Evolutionary conservation across 1,140 invertebrate genomes (phyloP), one percentile per base, ranked within the genome.

Genomic region (Papilio dardanus): DNA sequence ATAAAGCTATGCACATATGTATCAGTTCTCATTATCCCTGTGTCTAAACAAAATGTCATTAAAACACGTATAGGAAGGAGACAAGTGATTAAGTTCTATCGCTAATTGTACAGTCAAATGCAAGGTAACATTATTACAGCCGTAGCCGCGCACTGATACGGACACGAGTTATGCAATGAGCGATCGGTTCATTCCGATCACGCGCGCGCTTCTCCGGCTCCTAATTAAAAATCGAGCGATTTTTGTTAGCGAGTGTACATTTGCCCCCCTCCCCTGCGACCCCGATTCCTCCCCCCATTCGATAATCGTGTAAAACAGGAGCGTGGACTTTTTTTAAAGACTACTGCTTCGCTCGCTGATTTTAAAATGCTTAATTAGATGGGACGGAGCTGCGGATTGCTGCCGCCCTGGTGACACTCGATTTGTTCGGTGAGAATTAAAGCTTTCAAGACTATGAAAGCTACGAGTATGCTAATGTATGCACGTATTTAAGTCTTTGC

Each of bases 201-300:
- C 89, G 89, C 84, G 83, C 81, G 79, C 74, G 78, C 79, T 77
- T 79, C 78, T 79, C 83, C 81, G 74, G 81, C 77, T 84, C 81
- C 88, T 91, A 91, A 91, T 91, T 91, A 90, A 91, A 91, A 91
- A 91, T 90, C 89, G 89, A 91, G 84, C 83, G 83, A 89, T 90
- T 91, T 89, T 91, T 89, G 86, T 86, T 87, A 83, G 83, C 80
- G 81, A 86, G 82, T 86, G 86, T 89, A 90, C 87, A 84, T 88
- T 86, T 83, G 79, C 81, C 77, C 79, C 71, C 67, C 76, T 77
- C 75, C 73, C 69, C 28, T 58, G n/a, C 67, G 31, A 69, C 67
- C 69, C 77, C 78, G 12, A 62, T 62, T 62, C 54, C 54, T 62
- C 54, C 58, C 76, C 77, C 77, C 74, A 71, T 68, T 75, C 77